Evolutionary conservation across 2,888 invertebrate genomes (phyloP), one percentile per base, ranked within the genome.

Genomic region (Agrotis ipsilon): DNA sequence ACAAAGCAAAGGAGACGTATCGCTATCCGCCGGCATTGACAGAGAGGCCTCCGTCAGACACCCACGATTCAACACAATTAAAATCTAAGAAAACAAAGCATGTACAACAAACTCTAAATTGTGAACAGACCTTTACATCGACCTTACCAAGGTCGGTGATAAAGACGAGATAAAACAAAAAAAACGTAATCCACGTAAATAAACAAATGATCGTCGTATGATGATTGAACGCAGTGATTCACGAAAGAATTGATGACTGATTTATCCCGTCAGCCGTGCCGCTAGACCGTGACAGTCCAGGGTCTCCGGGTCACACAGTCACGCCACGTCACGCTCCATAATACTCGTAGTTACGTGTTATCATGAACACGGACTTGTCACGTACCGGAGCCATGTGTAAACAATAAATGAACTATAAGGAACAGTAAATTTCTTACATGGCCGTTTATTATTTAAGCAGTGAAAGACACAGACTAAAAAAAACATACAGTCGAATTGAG

Each of bases 221-320:
- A 39, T 39, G 39, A 39, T 39, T 39, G 39, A 32, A 27, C 6
- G 62, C 52, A 66, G 48, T 72, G 72, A 78, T 63, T 67, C 63
- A 76, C 45, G 55, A 52, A 32, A 69, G 62, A 78, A 71, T 64
- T n/a, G 54, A 67, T 64, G 45, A 43, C 46, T 57, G 65, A 72
- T 66, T 65, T 65, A 73, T 61, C 75, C 68, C 48, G 60, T 21
- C 57, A 52, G 51, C 76, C 72, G 76, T 77, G 66, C 62, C 65
- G 43, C 48, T 54, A 51, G 62, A 73, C 73, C 82, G 66, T 79
- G 66, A 67, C 72, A 52, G 48, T 24, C 21, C 19, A 39, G 62
- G 64, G 72, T 46, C 65, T 54, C 27, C 54, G 46, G 77, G 77
- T 78, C 81, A 59, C 45, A 32, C 60, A 45, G 63, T 77, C 75